Conservation (phyloP, 2,113 vertebrate species). For the Poeciliopsis turrubarensis region DNA sequence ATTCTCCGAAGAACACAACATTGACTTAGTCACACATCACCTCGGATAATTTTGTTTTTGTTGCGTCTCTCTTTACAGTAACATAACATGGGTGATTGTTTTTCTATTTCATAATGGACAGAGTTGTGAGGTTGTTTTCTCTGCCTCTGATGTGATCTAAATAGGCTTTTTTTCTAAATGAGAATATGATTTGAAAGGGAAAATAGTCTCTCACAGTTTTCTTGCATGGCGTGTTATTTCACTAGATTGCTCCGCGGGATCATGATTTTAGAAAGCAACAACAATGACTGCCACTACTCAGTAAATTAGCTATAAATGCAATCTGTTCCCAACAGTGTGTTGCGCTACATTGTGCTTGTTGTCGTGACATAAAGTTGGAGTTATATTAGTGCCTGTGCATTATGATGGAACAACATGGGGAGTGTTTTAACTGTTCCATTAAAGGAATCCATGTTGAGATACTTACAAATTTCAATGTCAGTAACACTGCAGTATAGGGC, state of each 20-base stretch:
- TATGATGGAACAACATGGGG: slow-evolving; percentile 63
- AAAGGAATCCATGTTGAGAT: slow-evolving; percentile 65
- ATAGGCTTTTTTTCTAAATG: slow-evolving; percentile 64
- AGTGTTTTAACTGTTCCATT: slow-evolving; percentile 61
- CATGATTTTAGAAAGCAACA: slow-evolving; percentile 56
- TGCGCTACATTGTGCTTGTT: slow-evolving; percentile 15
- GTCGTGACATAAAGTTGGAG: slow-evolving; percentile 33
- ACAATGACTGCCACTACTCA: slow-evolving; percentile 47
- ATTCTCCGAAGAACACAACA: slow-evolving; percentile 17
- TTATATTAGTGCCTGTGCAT: slow-evolving; percentile 43
- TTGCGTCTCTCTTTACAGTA: slow-evolving; percentile 19
- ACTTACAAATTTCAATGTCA: slow-evolving; percentile 49
- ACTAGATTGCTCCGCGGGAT: slow-evolving; percentile 57
- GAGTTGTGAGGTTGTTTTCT: slow-evolving; percentile 40
- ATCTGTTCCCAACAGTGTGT: slow-evolving; percentile 41
- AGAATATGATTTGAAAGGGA: slow-evolving; percentile 59
- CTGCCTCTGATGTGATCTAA: slow-evolving; percentile 48
- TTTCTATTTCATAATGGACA: slow-evolving; percentile 47
- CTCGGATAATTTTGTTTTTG: slow-evolving; percentile 10
- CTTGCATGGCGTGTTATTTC: slow-evolving; percentile 39
- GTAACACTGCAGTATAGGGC: slow-evolving; percentile 37
- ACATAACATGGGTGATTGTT: slow-evolving; percentile 34
- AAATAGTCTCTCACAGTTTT: slow-evolving; percentile 52
- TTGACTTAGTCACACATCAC: slow-evolving; percentile 23
- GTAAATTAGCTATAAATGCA: slow-evolving; percentile 66